A percentile compares a stretch with the other conserved stretches of the same genome.
Evolutionary conservation across 2,113 vertebrate genomes (phyloP).

Genomic region (Podiceps cristatus): DNA sequence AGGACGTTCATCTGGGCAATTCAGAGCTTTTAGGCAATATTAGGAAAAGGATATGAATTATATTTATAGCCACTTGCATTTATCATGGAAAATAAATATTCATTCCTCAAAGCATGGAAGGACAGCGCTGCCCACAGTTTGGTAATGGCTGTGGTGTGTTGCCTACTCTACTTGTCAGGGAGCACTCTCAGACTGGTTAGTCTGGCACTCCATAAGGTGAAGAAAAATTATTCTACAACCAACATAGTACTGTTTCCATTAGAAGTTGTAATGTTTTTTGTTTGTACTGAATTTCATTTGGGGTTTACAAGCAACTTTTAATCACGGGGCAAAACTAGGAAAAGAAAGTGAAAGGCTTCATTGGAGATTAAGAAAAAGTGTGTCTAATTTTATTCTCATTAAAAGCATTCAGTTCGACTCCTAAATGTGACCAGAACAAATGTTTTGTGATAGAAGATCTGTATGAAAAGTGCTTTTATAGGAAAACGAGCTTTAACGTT

Average conservation of each 20-base stretch:
- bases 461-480: not conserved
- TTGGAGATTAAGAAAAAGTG: not conserved
- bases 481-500: slow-evolving; percentile 54
- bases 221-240: not conserved
- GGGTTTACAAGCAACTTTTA: not conserved
- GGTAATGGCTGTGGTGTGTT: not conserved
- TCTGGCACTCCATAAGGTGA: not conserved
- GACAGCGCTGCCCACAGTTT: not conserved
- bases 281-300: not conserved
- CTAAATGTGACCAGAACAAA: not conserved
- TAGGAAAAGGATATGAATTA: not conserved
- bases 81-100: not conserved
- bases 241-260: not conserved
- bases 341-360: not conserved
- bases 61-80: not conserved
- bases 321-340: not conserved
- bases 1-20: not conserved
- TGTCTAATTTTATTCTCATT: not conserved
- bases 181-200: not conserved
- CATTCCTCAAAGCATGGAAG: not conserved
- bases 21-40: not conserved
- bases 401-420: not conserved
- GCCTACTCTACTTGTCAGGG: not conserved
- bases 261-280: not conserved
- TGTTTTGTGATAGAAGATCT: not conserved